phyloP scores from a whole-genome alignment of 1,140 invertebrate species.

The Hypothenemus hampei region DNA sequence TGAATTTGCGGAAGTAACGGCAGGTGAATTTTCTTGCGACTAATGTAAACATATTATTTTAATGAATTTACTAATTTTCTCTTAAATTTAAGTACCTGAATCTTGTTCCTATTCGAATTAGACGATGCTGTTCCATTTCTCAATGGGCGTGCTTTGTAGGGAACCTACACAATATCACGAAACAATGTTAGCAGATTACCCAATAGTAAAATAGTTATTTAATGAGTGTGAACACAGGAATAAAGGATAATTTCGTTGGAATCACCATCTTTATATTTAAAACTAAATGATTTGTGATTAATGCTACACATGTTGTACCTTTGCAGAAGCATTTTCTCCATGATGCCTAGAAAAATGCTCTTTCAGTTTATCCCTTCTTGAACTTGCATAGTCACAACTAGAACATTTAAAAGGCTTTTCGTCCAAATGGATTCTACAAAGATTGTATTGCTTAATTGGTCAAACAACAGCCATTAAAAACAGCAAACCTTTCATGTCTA shows the following conservation, averaged over 20 bases:
- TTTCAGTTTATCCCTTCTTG: slow-evolving; percentile 62
- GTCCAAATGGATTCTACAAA: slow-evolving; percentile 52
- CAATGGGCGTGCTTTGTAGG: slow-evolving; percentile 50
- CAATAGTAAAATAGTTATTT: not conserved
- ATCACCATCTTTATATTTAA: not conserved
- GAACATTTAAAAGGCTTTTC: slow-evolving; percentile 57
- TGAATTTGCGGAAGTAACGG: slow-evolving; percentile 14
- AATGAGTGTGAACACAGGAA: not conserved
- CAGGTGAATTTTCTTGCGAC: slow-evolving; percentile 27
- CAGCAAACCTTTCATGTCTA: slow-evolving; percentile 50
- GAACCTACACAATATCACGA: slow-evolving; percentile 28
- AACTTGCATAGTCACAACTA: slow-evolving; percentile 61
- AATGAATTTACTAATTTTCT: slow-evolving; percentile 1
- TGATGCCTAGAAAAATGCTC: slow-evolving; percentile 63
- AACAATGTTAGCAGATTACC: not conserved
- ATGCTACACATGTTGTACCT: slow-evolving; percentile 30
- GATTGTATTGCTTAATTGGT: too few species aligned
- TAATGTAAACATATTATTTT: slow-evolving; percentile 13
- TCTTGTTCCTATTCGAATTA: slow-evolving; percentile 29
- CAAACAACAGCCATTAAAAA: not conserved
- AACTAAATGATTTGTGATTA: not conserved
- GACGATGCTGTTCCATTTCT: slow-evolving; percentile 30
- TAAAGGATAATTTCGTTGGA: not conserved
- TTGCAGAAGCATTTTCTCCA: slow-evolving; percentile 50
- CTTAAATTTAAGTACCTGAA: slow-evolving; percentile 27